phyloP scores from a whole-genome alignment of 2,113 vertebrate species.

The Ahaetulla prasina region DNA sequence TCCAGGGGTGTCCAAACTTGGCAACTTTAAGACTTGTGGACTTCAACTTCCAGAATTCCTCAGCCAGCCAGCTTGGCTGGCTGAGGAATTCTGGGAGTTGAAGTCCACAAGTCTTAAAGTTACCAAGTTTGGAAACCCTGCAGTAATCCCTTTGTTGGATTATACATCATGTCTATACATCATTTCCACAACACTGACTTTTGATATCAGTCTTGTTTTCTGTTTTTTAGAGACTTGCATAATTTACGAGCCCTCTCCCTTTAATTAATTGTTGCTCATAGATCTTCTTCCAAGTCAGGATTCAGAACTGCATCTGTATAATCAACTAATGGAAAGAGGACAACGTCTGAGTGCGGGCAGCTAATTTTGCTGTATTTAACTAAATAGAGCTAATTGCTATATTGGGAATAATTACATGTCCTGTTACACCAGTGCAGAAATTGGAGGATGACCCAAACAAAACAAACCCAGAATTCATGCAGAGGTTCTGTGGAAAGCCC shows the following conservation, averaged over 20 bases:
- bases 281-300: neutral
- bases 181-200: neutral
- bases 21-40: too few species aligned
- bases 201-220: neutral
- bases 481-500: neutral
- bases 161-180: neutral
- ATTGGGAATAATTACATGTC: neutral
- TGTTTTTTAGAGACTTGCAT: neutral
- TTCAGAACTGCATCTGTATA: neutral
- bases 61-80: too few species aligned
- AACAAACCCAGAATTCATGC: neutral
- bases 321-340: too few species aligned
- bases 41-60: too few species aligned
- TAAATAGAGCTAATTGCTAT: neutral
- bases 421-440: neutral
- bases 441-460: neutral
- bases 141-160: neutral
- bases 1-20: too few species aligned
- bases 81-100: too few species aligned
- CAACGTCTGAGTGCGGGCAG: too few species aligned
- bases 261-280: neutral
- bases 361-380: neutral
- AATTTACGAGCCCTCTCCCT: neutral
- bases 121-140: too few species aligned
- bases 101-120: too few species aligned